A percentile compares a stretch with the other conserved stretches of the same genome.
Conservation (phyloP, 2,888 invertebrate species). For the Drosophila niveifrons region DNA sequence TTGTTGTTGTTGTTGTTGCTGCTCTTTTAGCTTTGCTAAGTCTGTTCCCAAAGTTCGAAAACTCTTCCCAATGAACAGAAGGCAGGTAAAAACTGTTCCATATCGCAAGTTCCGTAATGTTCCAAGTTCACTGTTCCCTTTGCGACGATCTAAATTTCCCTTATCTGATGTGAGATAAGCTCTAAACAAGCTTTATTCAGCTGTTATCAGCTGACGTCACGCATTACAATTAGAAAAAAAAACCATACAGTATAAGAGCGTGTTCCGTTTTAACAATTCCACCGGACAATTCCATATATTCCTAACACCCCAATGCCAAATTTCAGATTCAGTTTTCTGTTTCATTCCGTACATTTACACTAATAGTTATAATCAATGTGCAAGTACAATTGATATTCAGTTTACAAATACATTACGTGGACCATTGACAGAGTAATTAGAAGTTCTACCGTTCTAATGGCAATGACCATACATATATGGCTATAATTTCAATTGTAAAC, state of each 20-base stretch:
- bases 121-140: not conserved
- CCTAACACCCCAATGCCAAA: not conserved
- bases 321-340: not conserved
- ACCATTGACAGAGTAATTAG: not conserved
- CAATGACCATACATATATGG: not conserved
- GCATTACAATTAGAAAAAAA: not conserved
- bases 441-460: not conserved
- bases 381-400: too few species aligned
- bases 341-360: not conserved
- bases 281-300: not conserved
- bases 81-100: not conserved
- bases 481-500: not conserved
- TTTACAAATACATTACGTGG: too few species aligned
- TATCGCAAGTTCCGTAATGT: not conserved
- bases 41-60: not conserved
- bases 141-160: not conserved
- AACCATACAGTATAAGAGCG: not conserved
- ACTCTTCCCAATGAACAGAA: not conserved
- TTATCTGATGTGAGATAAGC: not conserved
- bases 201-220: not conserved
- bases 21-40: not conserved
- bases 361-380: too few species aligned
- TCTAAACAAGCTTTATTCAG: not conserved
- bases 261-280: not conserved
- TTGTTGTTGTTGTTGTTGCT: constrained; percentile 13